Conservation (phyloP, 2,888 invertebrate species). For the Arenicola marina region DNA sequence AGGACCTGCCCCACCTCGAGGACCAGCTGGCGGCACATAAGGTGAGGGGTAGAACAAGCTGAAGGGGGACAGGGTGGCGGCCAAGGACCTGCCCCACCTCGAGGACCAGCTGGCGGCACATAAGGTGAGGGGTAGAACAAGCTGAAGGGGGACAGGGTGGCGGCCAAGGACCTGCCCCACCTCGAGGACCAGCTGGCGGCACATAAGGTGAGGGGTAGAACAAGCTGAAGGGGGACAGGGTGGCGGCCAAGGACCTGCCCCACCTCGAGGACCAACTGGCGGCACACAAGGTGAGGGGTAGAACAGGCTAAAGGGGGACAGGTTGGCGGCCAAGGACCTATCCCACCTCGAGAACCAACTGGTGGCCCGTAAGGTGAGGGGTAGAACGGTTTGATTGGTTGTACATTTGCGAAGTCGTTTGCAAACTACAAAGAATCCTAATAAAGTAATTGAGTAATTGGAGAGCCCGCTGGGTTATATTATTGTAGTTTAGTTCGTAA, state of each 20-base stretch:
- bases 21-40: constrained; percentile 53
- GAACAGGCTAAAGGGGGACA: too few species aligned
- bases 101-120: constrained; percentile 51
- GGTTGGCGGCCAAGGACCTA: too few species aligned
- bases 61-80: constrained; percentile 37
- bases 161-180: constrained; percentile 46
- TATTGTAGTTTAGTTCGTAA: too few species aligned
- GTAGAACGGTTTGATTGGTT: too few species aligned
- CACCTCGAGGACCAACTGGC: constrained; percentile 53
- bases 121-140: constrained; percentile 51
- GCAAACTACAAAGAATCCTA: too few species aligned
- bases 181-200: constrained; percentile 51
- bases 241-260: constrained; percentile 44
- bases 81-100: constrained; percentile 48
- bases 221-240: constrained; percentile 42
- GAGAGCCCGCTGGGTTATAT: too few species aligned
- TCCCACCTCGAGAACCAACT: too few species aligned
- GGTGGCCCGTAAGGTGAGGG: too few species aligned
- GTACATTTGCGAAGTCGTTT: too few species aligned
- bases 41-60: constrained; percentile 51
- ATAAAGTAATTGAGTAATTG: too few species aligned
- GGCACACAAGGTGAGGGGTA: constrained; percentile 50
- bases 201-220: constrained; percentile 51
- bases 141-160: constrained; percentile 39
- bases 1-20: constrained; percentile 49